Evolutionary conservation across 2,888 invertebrate species (phyloP), one percentile per base, ranked within the genome.

Genomic region (Stictocephala bisonia): DNA sequence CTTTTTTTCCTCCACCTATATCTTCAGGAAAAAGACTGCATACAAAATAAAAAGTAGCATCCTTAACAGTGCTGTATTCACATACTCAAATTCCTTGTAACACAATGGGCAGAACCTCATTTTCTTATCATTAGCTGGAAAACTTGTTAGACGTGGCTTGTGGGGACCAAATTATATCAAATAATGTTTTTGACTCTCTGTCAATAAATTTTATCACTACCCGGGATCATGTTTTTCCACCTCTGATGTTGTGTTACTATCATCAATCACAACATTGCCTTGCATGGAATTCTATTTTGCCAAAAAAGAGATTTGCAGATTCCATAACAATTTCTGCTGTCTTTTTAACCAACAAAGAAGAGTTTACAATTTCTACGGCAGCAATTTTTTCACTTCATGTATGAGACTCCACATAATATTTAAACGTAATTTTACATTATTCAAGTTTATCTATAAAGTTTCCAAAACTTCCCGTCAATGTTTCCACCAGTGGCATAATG

Each of bases 11-110:
- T 35, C 11, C 11, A 7, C 40, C 7, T 11, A 7, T 11, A 22
- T n/a, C 26, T 24, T 26, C 6, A 26, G n/a, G 56, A 24, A 56
- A 56, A 56, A 56, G 56, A 26, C 29, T 24, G 56, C 56, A 56
- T 15, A 53, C 56, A 56, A 56, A 56, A 24, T 26, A 29, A 56
- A 56, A 56, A 24, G 56, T 26, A 15, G 56, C 56, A 26, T 56
- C 4, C 26, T 56, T 56, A 4, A 24, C 56, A 26, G n/a, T 56
- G 56, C 56, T 56, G 56, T 56, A 56, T 24, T 56, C 56, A 56
- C 3, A 48, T 48, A n/a, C n/a, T 48, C 50, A 48, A 48, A 48
- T n/a, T 48, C 50, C n/a, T 48, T 48, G n/a, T 26, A 56, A 22
- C 56, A 56, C 11, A 24, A 3, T 2, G 56, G 56, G 26, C 26